A percentile compares a stretch with the other conserved stretches of the same genome.
Evolutionary conservation across 2,888 invertebrate species (phyloP).

Genomic region (Crioceris asparagi): DNA sequence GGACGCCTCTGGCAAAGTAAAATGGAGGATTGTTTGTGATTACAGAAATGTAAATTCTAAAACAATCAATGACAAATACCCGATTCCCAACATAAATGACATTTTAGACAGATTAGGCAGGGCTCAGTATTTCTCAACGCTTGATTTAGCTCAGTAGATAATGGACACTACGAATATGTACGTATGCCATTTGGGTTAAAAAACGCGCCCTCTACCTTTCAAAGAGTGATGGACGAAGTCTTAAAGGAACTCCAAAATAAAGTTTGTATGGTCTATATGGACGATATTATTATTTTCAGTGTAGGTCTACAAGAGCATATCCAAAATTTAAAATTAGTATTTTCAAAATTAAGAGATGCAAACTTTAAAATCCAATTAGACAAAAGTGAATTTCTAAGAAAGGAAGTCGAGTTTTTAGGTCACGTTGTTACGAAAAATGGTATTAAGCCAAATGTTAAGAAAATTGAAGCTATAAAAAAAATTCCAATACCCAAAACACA

Average conservation of each 20-base stretch:
- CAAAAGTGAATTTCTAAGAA: constrained; percentile 28
- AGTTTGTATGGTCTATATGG: constrained; percentile 21
- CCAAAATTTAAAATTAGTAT: not conserved
- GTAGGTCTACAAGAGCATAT: not conserved
- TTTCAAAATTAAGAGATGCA: not conserved
- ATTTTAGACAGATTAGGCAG: constrained; percentile 5
- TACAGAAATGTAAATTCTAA: constrained; percentile 30
- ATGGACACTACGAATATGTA: constrained; percentile 5
- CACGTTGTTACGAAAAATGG: constrained; percentile 29
- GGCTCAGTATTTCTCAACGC: constrained; percentile 23
- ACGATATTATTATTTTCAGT: constrained; percentile 22
- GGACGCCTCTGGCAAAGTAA: constrained; percentile 21
- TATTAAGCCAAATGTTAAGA: constrained; percentile 30
- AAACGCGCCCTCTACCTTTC: constrained; percentile 18
- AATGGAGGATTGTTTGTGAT: constrained; percentile 31
- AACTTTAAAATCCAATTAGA: constrained; percentile 20
- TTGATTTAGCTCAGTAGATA: constrained; percentile 24
- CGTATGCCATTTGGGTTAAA: constrained; percentile 14
- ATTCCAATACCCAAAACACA: constrained; percentile 24
- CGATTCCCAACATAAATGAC: constrained; percentile 20
- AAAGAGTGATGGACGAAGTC: constrained; percentile 9
- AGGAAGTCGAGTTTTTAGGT: constrained; percentile 31
- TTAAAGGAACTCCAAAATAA: constrained; percentile 6
- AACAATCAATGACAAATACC: constrained; percentile 28
- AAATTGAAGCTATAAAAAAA: constrained; percentile 19